These are phyloP conservation scores for Trissolcus basalis DNA, from an alignment of 1,140 invertebrate genomes.

Conservation along the genomic window DNA sequence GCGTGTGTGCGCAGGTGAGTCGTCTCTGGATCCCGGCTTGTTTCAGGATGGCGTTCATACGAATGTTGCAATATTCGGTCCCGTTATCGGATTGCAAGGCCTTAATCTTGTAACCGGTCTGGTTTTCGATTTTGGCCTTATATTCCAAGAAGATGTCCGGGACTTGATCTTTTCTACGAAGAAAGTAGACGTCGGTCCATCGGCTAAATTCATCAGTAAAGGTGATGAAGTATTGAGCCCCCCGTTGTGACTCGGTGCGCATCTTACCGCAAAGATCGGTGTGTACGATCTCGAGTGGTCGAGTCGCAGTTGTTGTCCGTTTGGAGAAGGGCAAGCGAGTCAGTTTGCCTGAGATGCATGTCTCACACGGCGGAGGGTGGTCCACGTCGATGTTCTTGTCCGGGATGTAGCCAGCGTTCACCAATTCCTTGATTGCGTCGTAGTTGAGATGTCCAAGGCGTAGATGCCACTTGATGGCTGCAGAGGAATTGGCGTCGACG, in stretches of 20 bases:
- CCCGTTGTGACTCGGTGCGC: constrained; percentile 5
- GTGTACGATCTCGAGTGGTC: constrained; percentile 15
- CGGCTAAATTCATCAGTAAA: constrained; percentile 20
- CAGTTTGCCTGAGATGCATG: constrained; percentile 3
- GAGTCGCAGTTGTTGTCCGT: neutral
- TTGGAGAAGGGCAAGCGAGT: constrained; percentile 1
- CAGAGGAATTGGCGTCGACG: neutral
- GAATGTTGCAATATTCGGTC: neutral
- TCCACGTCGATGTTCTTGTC: neutral
- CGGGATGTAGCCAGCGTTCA: neutral
- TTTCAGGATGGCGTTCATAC: neutral
- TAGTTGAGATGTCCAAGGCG: constrained; percentile 11
- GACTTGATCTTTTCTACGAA: constrained; percentile 5
- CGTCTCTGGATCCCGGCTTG: neutral
- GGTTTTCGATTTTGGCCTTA: constrained; percentile 11
- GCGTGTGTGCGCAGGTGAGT: constrained; percentile 1
- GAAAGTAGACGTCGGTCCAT: constrained; percentile 23
- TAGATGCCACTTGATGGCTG: constrained; percentile 5
- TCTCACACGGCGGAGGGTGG: neutral
- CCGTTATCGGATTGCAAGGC: neutral
- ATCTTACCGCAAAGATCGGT: constrained; percentile 20
- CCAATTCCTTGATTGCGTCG: neutral
- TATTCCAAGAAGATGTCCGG: constrained; percentile 3
- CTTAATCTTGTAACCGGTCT: neutral
- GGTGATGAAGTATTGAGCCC: constrained; percentile 10